phyloP scores from a whole-genome alignment of 2,888 invertebrate species.

The Melanophora roralis region DNA sequence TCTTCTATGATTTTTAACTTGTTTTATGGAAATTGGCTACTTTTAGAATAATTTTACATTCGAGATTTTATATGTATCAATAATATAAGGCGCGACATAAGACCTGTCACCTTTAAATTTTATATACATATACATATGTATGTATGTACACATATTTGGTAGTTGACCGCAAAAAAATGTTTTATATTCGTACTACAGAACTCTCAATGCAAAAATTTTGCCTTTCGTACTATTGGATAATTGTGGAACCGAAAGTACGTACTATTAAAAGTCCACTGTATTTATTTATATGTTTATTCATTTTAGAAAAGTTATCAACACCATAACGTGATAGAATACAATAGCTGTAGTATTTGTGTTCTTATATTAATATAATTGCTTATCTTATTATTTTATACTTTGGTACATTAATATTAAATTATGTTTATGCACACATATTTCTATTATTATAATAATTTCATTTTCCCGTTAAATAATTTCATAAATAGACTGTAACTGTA shows the following conservation, averaged over 20 bases:
- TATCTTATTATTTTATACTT: constrained; percentile 4
- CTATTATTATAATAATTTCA: not conserved
- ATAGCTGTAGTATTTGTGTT: not conserved
- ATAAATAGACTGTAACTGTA: constrained; percentile 16
- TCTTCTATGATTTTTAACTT: too few species aligned
- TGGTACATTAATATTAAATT: not conserved
- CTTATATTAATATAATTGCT: not conserved
- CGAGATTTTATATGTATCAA: too few species aligned
- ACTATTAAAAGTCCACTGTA: too few species aligned
- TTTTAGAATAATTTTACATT: too few species aligned
- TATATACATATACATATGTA: not conserved
- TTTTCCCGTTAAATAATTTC: constrained; percentile 4
- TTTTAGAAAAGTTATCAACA: too few species aligned
- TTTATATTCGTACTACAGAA: too few species aligned
- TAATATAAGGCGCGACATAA: too few species aligned
- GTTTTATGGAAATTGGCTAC: too few species aligned
- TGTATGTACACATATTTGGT: not conserved
- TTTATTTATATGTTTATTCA: too few species aligned
- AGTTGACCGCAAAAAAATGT: not conserved
- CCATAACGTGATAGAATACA: not conserved
- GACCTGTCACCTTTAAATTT: not conserved
- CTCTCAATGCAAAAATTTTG: too few species aligned
- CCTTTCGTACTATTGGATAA: too few species aligned
- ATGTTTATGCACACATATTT: not conserved
- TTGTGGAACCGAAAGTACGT: too few species aligned